Base-by-base conservation (phyloP, 1,140 invertebrate species). In the Ephestia elutella region DNA sequence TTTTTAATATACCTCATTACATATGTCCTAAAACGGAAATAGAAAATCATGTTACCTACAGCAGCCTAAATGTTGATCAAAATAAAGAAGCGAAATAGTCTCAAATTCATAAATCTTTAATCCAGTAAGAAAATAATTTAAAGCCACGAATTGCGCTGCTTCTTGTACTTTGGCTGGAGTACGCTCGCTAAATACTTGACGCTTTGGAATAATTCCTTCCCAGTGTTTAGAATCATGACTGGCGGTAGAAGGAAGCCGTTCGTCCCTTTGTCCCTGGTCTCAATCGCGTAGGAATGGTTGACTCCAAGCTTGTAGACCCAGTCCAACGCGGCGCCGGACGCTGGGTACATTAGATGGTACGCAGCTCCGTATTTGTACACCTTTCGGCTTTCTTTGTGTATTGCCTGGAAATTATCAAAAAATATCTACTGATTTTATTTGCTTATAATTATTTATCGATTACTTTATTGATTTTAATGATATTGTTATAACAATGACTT, bases 281-380 rank as follows among this genome's bases (percentile, higher is more conserved):
- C 66, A 13, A 72, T 63, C 15, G 19, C 64, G 21, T 56, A 69
- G 7, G 55, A 20, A 11, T 59, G 58, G 2, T 13, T 17, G 0
- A 63, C 49, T 0, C 70, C 66, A 0, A 19, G 19, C 13, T 57
- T 44, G 28, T 72, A 66, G 5, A 49, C 10, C 66, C 67, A 72
- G 38, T 72, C 70, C 10, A 69, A n/a, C 0, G 30, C 30, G 0
- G 70, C 30, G 0, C 66, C 66, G 10, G 63, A 54, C 0, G 66
- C 70, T 28, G 63, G 63, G 25, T 71, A 71, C 15, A 71, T 49
- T 13, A 50, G 7, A 10, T 66, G 60, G 56, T 68, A 63, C 4
- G 63, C 54, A 3, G 57, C 21, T 5, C 66, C 70, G 35, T 11
- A 55, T 18, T 18, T 63, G 51, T 63, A 71, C 11, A 25, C 54